Evolutionary conservation across 2,888 invertebrate genomes (phyloP).

Genomic region (Augochlorella aurata): DNA sequence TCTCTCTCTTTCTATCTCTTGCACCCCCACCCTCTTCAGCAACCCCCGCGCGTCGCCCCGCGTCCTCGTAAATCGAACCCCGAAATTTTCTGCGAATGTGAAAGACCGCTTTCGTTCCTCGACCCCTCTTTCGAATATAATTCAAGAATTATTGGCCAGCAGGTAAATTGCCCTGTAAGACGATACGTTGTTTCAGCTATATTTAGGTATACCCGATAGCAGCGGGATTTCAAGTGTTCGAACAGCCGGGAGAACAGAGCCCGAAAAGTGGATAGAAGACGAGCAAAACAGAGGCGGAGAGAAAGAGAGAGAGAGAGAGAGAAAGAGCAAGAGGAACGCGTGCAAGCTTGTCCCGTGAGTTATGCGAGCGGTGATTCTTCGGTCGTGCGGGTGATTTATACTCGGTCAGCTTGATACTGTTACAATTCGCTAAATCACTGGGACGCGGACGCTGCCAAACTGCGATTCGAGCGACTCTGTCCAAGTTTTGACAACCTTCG

Average conservation of each 20-base stretch:
- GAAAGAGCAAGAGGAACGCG: slow-evolving; percentile 11
- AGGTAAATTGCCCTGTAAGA: slow-evolving; percentile 27
- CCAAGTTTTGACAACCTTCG: slow-evolving; percentile 17
- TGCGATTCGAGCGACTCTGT: slow-evolving; percentile 47
- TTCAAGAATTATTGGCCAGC: slow-evolving; percentile 29
- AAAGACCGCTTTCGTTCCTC: slow-evolving; percentile 37
- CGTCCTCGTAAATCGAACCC: slow-evolving; percentile 47
- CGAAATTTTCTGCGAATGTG: slow-evolving; percentile 61
- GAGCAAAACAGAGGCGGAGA: background rate
- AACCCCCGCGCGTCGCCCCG: slow-evolving; percentile 13
- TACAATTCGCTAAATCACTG: slow-evolving; percentile 79
- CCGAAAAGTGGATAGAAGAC: slow-evolving; percentile 4
- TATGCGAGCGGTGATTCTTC: slow-evolving; percentile 63
- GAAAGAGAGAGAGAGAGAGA: background rate
- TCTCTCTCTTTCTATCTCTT: slow-evolving; percentile 9
- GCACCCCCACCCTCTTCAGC: slow-evolving; percentile 24
- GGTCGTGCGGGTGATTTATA: slow-evolving; percentile 77
- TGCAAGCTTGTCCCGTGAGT: slow-evolving; percentile 39
- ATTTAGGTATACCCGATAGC: slow-evolving; percentile 10
- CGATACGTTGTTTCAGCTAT: slow-evolving; percentile 10
- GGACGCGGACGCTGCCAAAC: slow-evolving; percentile 54
- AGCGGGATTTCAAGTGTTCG: background rate
- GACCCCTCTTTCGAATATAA: slow-evolving; percentile 28
- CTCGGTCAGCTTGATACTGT: slow-evolving; percentile 80
- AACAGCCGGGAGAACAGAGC: background rate